These are phyloP conservation scores for Perithous albicinctus DNA, from an alignment of 2,888 invertebrate species.

Conservation along the genomic window DNA sequence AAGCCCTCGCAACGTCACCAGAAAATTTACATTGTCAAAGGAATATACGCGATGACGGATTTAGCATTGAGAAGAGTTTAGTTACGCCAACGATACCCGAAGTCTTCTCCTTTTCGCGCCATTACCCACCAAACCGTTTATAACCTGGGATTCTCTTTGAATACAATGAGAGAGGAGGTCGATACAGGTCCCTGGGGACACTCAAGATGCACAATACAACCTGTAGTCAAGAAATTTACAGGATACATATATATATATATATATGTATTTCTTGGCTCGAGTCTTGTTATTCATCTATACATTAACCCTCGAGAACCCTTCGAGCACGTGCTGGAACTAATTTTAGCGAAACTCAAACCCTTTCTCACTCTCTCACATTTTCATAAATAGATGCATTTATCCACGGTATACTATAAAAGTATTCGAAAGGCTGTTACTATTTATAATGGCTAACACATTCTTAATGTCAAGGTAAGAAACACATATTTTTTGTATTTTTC, in stretches of 20 bases:
- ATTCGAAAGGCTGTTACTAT: not conserved
- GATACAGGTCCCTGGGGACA: conserved; percentile 50
- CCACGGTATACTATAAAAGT: not conserved
- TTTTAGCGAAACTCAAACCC: conserved; percentile 32
- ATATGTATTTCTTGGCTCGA: conserved; percentile 4
- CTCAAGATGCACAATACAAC: conserved; percentile 58
- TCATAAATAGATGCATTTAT: conserved; percentile 1
- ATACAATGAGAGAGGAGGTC: conserved; percentile 50
- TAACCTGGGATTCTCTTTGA: conserved; percentile 47
- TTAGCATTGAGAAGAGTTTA: conserved; percentile 55
- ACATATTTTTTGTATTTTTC: no score
- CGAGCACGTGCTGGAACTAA: conserved; percentile 48
- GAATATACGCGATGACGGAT: conserved; percentile 52
- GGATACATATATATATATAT: conserved; percentile 25
- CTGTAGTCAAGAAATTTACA: conserved; percentile 53
- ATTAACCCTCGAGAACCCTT: conserved; percentile 46
- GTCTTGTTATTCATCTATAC: conserved; percentile 28
- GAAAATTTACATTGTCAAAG: conserved; percentile 38
- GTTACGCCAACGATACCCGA: conserved; percentile 68
- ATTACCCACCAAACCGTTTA: conserved; percentile 59
- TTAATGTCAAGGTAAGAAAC: no score
- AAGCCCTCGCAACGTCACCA: conserved; percentile 19
- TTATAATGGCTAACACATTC: not conserved
- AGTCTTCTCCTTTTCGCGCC: conserved; percentile 30
- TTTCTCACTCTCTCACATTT: not conserved